Conservation (phyloP, 2,797 vertebrate genomes). For the Melanotaenia boesemani region DNA sequence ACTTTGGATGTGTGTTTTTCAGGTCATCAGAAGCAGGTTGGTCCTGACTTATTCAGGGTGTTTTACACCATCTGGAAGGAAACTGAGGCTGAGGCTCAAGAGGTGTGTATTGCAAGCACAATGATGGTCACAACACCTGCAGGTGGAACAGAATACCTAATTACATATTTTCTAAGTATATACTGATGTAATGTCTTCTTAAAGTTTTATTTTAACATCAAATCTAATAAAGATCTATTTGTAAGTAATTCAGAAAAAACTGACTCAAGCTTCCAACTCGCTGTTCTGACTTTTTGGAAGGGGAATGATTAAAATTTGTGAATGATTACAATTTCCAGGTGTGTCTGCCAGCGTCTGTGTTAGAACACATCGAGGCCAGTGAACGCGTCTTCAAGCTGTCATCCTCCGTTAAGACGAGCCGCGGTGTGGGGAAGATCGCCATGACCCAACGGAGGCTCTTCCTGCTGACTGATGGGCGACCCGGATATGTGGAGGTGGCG, state of each 20-base stretch:
- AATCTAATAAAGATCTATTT: not conserved
- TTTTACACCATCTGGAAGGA: conserved; percentile 99
- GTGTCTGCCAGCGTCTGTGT: conserved; percentile 84
- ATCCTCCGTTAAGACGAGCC: conserved; percentile 92
- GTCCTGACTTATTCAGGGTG: conserved; percentile 92
- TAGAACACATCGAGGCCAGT: conserved; percentile 87
- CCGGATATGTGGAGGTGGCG: conserved; percentile 90
- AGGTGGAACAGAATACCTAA: not conserved
- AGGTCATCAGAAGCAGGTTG: conserved; percentile 96
- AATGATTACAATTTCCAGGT: conserved; percentile 67
- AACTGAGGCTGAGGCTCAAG: conserved; percentile 93
- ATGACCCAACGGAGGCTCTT: conserved; percentile 97
- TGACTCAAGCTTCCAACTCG: not conserved
- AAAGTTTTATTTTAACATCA: not conserved
- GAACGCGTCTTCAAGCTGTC: conserved; percentile 97
- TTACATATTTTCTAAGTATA: not conserved
- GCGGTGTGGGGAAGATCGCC: conserved; percentile 94
- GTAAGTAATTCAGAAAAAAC: not conserved
- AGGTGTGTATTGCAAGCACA: conserved; percentile 76
- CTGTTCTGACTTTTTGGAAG: too few relatives aligned
- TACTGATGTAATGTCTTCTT: not conserved
- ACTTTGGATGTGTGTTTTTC: conserved; percentile 26
- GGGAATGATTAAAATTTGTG: not conserved
- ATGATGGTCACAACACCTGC: not conserved
- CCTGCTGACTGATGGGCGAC: conserved; percentile 89